Base-by-base conservation (phyloP, 2,888 invertebrate species). In the Thysanoteuthis rhombus region DNA sequence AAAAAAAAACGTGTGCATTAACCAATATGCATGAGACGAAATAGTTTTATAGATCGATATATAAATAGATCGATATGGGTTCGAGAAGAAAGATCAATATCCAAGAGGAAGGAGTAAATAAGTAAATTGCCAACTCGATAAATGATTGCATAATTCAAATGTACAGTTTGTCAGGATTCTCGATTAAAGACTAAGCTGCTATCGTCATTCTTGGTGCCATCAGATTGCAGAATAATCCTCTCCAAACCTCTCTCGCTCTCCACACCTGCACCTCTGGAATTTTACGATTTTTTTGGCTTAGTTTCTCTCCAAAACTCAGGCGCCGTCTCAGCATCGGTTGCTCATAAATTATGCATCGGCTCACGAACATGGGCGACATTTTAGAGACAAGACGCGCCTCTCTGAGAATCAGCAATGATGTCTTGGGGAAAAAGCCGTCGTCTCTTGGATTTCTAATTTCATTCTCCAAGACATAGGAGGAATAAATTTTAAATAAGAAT, bases 301-400 rank as follows among this genome's bases (percentile, higher is more conserved):
- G 4, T 36, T 75, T 75, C n/a, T n/a, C n/a, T 75, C n/a, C n/a
- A 75, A 75, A n/a, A 75, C 19, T 25, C n/a, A 2, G 75, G 75
- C 75, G 16, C 75, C n/a, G 75, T 75, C 12, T 75, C n/a, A 75
- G n/a, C 12, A 75, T 75, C 75, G 75, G 19, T 16, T n/a, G n/a
- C 75, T 75, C n/a, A 75, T 75, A 75, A 75, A 75, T 75, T 75
- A 75, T 75, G 75, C n/a, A 75, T 75, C 12, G 75, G 75, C n/a
- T 75, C 19, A 75, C 10, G 12, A n/a, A 75, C n/a, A n/a, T n/a
- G 75, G 75, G n/a, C n/a, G n/a, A n/a, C n/a, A 75, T n/a, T 75
- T 75, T 75, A 75, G n/a, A 75, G n/a, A 75, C 75, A n/a, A 75
- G 75, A 75, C 75, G n/a, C 75, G 75, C n/a, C n/a, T 75, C n/a